These are phyloP conservation scores for Leptoteleia sp. DNA, from an alignment of 1,140 invertebrate species.

Conservation along the genomic window DNA sequence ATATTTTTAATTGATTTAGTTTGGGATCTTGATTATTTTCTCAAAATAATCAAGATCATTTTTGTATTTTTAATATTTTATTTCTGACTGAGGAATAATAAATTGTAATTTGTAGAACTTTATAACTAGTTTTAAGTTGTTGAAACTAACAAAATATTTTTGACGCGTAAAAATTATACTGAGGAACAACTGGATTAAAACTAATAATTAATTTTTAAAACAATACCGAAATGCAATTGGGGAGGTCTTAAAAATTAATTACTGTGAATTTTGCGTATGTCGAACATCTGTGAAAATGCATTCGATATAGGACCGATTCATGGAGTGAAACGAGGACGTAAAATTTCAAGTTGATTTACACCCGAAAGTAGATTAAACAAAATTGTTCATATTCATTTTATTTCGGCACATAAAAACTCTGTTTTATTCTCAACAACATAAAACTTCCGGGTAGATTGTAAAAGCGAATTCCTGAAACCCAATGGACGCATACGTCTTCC, in stretches of 20 bases:
- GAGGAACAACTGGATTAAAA: too few species aligned
- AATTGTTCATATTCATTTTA: conserved; percentile 34
- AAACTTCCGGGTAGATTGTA: conserved; percentile 22
- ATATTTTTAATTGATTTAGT: too few species aligned
- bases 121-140: too few species aligned
- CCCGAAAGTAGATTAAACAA: conserved; percentile 23
- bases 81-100: too few species aligned
- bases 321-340: background rate
- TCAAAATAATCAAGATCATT: too few species aligned
- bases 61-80: too few species aligned
- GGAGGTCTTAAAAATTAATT: background rate
- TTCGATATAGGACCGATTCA: background rate
- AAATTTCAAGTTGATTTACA: conserved; percentile 24
- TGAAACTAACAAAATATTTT: too few species aligned
- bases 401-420: conserved; percentile 10
- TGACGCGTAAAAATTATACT: too few species aligned
- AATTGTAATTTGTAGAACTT: too few species aligned
- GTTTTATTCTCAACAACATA: conserved; percentile 30
- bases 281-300: background rate
- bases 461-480: conserved; percentile 25
- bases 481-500: conserved; percentile 7
- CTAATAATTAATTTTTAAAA: too few species aligned
- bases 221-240: too few species aligned
- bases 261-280: background rate
- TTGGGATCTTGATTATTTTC: too few species aligned